Evolutionary conservation across 1,140 invertebrate species (phyloP).

Genomic region (Drosophila ohnishii): DNA sequence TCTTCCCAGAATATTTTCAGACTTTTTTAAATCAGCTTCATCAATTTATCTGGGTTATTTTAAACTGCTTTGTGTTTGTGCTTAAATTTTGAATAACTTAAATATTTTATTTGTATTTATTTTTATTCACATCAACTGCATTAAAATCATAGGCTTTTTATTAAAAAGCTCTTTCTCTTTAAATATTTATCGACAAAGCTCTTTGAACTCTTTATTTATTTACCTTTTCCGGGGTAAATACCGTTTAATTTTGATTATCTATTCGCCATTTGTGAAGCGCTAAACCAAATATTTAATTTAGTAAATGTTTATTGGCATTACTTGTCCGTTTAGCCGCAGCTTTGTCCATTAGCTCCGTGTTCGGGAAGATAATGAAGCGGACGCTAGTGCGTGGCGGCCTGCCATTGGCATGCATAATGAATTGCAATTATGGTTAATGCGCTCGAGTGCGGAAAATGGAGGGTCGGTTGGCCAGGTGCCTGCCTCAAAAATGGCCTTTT

Average conservation of each 20-base stretch:
- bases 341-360: slow-evolving; percentile 33
- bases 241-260: slow-evolving; percentile 5
- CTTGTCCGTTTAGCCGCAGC: slow-evolving; percentile 32
- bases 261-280: slow-evolving; percentile 17
- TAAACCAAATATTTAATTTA: slow-evolving; percentile 40
- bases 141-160: not conserved
- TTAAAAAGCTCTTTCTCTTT: not conserved
- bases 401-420: slow-evolving; percentile 53
- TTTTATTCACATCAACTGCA: not conserved
- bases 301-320: slow-evolving; percentile 54
- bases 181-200: slow-evolving; percentile 2
- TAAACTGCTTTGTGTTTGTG: not conserved
- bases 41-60: not conserved
- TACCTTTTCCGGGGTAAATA: not conserved
- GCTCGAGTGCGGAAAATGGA: slow-evolving; percentile 5
- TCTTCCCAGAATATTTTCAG: not conserved
- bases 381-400: slow-evolving; percentile 12
- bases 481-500: slow-evolving; percentile 33
- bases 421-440: slow-evolving; percentile 58
- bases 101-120: not conserved
- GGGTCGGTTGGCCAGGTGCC: slow-evolving; percentile 25
- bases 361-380: slow-evolving; percentile 34
- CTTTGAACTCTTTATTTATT: slow-evolving; percentile 11
- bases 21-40: not conserved
- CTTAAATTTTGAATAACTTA: not conserved